Base-by-base conservation (phyloP, 2,797 vertebrate species). In the Dicrostonyx torquatus region DNA sequence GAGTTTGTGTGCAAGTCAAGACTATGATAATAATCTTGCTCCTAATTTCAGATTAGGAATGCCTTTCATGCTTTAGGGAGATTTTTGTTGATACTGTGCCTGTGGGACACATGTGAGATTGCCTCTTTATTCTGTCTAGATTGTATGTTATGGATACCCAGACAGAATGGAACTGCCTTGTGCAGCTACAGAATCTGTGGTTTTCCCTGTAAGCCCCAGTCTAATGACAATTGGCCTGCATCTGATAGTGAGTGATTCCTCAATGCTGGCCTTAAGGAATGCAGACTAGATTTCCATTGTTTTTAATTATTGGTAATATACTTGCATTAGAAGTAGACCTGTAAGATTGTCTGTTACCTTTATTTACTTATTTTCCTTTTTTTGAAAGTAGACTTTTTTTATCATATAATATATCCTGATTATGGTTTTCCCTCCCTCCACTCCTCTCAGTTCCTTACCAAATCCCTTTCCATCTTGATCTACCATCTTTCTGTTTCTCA, bases 231-330 rank as follows among this genome's bases (percentile, higher is more conserved):
- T 43, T 92, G 80, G 34, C 34, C 62, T 89, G 62, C 70, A 55
- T 45, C n/a, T 31, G 15, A 83, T 37, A 43, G 73, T 31, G 58
- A 91, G 40, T 86, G 72, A 82, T 84, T 92, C 87, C 62, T 90
- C 64, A 94, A 12, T 90, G 73, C 22, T 12, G 50, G 29, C 29
- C 37, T 76, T 50, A 94, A 92, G 73, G 78, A 82, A 37, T 78
- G 34, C 14, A 7, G 60, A 88, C 76, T 3, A 68, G 70, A 76
- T 48, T 93, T 43, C 50, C 90, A 6, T 89, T 92, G 64, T 45
- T 93, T 83, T 76, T 94, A 94, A 84, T 91, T 94, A 89, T 55
- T 80, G 75, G 18, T 68, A 31, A 90, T 86, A 45, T 68, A 75
- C 7, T 50, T 87, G 58, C 37, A 50, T 86, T 95, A 76, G 70